Evolutionary conservation across 2,113 vertebrate species (phyloP).

Genomic region (Nothocercus julius): DNA sequence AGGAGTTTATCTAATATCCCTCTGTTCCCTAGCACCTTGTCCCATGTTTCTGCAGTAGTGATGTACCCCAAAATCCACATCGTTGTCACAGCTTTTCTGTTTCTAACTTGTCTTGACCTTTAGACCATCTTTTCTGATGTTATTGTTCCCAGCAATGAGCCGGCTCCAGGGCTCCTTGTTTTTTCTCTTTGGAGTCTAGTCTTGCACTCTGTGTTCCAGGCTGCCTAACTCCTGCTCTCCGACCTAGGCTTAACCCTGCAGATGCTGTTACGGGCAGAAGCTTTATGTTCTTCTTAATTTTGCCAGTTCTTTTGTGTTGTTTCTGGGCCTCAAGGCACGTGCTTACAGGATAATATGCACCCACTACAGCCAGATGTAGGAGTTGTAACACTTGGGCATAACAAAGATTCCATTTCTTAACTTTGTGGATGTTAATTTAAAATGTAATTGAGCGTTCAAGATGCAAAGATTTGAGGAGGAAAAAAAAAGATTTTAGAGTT

Average conservation of each 20-base stretch:
- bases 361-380: not conserved
- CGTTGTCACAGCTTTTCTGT: rapidly evolving
- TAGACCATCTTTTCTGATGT: not conserved
- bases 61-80: not conserved
- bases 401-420: not conserved
- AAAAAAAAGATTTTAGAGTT: not conserved
- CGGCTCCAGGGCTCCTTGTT: not conserved
- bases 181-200: not conserved
- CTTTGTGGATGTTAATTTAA: not conserved
- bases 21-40: not conserved
- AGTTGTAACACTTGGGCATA: not conserved
- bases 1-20: not conserved
- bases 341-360: not conserved
- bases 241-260: not conserved
- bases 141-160: not conserved
- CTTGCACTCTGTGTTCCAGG: not conserved
- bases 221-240: not conserved
- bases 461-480: not conserved
- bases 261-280: not conserved
- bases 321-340: not conserved
- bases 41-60: not conserved
- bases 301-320: not conserved
- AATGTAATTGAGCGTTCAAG: not conserved
- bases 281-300: not conserved
- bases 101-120: not conserved